Conservation (phyloP, 2,888 invertebrate species). For the Caradrina clavipalpis region DNA sequence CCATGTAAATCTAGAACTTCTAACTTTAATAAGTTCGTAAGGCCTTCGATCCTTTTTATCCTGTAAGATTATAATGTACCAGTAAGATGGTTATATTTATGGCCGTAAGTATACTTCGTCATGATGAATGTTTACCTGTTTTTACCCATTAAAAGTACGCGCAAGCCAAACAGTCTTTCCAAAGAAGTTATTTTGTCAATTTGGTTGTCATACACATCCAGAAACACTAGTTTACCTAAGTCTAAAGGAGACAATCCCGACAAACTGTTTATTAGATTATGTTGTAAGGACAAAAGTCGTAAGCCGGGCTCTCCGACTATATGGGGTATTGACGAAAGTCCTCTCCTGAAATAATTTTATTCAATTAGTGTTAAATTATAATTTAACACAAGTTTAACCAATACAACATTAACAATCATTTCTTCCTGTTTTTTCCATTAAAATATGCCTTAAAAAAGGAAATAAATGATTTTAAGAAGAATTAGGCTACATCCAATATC, state of each 20-base stretch:
- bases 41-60: constrained; percentile 94
- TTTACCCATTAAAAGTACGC: constrained; percentile 97
- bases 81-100: no score
- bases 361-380: background rate
- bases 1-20: constrained; percentile 98
- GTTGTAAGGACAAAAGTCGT: constrained; percentile 96
- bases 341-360: constrained; percentile 90
- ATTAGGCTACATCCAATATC: background rate
- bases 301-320: constrained; percentile 95
- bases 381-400: no score
- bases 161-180: constrained; percentile 94
- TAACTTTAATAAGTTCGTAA: constrained; percentile 93
- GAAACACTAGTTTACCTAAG: constrained; percentile 95
- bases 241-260: constrained; percentile 90
- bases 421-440: no score
- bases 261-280: constrained; percentile 96
- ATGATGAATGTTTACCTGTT: constrained; percentile 92
- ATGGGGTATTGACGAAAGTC: constrained; percentile 95
- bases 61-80: constrained; percentile 83
- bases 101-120: background rate
- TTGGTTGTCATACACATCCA: constrained; percentile 98
- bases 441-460: no score
- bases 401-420: no score
- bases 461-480: no score
- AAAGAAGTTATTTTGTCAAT: constrained; percentile 96